phyloP scores from a whole-genome alignment of 2,113 vertebrate species.

The Leuciscus idus region DNA sequence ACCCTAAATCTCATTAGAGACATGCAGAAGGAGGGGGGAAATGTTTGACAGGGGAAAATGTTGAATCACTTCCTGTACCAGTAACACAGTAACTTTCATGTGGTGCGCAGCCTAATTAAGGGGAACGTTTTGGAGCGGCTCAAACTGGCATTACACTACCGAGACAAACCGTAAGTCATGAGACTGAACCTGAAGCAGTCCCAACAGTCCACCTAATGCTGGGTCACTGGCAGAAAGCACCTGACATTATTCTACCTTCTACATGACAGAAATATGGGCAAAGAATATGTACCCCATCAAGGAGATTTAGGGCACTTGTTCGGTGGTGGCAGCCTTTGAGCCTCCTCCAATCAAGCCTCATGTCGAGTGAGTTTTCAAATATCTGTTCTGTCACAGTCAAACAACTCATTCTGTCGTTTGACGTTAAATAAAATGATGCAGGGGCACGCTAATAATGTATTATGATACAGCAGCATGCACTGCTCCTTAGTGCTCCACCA shows the following conservation, averaged over 20 bases:
- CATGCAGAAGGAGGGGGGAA: constrained; percentile 61
- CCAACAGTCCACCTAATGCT: constrained; percentile 53
- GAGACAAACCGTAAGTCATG: constrained; percentile 62
- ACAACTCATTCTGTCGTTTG: constrained; percentile 34
- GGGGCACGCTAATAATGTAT: background rate
- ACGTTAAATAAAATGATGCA: constrained; percentile 20
- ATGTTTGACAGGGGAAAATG: constrained; percentile 66
- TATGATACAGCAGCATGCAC: background rate
- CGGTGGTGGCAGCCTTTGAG: constrained; percentile 52
- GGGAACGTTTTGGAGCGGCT: constrained; percentile 59
- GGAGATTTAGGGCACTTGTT: constrained; percentile 62
- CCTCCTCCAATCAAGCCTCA: constrained; percentile 47
- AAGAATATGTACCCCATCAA: constrained; percentile 58
- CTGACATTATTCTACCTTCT: constrained; percentile 55
- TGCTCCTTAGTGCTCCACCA: background rate
- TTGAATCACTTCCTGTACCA: constrained; percentile 68
- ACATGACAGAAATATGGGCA: constrained; percentile 61
- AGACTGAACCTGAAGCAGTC: constrained; percentile 50
- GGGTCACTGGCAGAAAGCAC: constrained; percentile 56
- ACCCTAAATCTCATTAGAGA: constrained; percentile 69
- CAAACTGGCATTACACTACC: constrained; percentile 54
- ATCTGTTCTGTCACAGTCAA: constrained; percentile 36
- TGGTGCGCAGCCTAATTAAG: constrained; percentile 64
- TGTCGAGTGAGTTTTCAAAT: constrained; percentile 54
- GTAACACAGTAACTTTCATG: constrained; percentile 67